Evolutionary conservation across 2,113 vertebrate genomes (phyloP).

Genomic region (Hippotragus niger): DNA sequence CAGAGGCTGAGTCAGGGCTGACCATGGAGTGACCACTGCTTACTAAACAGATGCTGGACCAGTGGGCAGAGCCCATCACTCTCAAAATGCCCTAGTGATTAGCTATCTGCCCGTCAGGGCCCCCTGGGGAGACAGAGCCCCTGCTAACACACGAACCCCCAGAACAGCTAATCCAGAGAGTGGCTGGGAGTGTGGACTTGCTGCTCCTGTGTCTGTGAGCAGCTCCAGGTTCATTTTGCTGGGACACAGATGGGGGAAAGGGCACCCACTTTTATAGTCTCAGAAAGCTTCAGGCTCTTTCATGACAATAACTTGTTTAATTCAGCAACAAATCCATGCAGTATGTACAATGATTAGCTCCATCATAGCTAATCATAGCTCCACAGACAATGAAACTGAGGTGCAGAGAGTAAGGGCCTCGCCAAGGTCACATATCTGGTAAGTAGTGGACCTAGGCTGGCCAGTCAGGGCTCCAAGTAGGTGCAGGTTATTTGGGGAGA

Average conservation of each 20-base stretch:
- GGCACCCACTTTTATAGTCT: accelerated
- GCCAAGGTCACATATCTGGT: not conserved
- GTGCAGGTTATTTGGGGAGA: not conserved
- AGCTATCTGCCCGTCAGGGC: accelerated
- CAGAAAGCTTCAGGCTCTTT: not conserved
- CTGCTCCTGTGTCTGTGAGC: not conserved
- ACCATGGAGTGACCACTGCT: not conserved
- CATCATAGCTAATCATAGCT: not conserved
- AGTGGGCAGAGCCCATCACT: not conserved
- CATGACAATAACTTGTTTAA: not conserved
- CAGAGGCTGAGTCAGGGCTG: not conserved
- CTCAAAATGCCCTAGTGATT: not conserved
- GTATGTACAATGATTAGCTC: too few species aligned
- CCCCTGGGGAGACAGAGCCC: not conserved
- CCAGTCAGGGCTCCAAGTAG: not conserved
- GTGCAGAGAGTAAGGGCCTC: not conserved
- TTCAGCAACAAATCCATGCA: not conserved
- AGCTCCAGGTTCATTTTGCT: not conserved
- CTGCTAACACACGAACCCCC: accelerated
- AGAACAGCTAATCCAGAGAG: not conserved
- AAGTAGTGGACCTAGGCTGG: not conserved
- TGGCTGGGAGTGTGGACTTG: accelerated
- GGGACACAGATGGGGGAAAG: not conserved
- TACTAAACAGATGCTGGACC: not conserved
- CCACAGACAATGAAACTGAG: not conserved